Percentiles rank a stretch among this genome's conserved stretches.
phyloP scores from a whole-genome alignment of 2,113 vertebrate genomes.

The Ranitomeya variabilis region DNA sequence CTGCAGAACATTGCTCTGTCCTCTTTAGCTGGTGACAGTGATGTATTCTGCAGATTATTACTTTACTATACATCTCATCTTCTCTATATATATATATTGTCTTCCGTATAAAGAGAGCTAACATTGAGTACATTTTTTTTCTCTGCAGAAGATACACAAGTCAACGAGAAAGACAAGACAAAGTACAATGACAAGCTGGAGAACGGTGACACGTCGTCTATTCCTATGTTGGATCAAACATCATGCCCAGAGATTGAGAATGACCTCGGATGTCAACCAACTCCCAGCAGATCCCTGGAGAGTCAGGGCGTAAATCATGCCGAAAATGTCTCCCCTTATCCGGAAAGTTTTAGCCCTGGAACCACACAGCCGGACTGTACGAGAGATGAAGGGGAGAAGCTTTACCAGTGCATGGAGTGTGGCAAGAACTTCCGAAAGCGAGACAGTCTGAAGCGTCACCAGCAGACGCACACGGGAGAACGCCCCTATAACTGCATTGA shows the following conservation, averaged over 20 bases:
- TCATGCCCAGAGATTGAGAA: constrained; percentile 6
- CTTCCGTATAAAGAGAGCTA: not conserved
- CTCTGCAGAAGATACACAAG: constrained; percentile 24
- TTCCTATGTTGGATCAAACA: not conserved
- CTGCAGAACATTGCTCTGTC: not conserved
- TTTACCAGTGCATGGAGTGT: constrained; percentile 44
- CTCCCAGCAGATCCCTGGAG: not conserved
- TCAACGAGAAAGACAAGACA: constrained; percentile 40
- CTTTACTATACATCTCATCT: no score
- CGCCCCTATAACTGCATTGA: constrained; percentile 35
- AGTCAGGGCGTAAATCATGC: not conserved
- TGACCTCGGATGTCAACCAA: not conserved
- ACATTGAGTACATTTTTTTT: not conserved
- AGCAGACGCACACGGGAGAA: constrained; percentile 37
- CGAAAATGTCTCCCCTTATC: not conserved
- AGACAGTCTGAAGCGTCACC: constrained; percentile 52
- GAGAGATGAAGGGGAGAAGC: constrained; percentile 39
- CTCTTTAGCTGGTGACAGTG: not conserved
- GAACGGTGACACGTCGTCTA: not conserved
- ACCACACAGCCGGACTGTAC: not conserved
- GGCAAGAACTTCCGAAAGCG: constrained; percentile 57
- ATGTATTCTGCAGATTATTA: not conserved
- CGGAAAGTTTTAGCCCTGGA: not conserved
- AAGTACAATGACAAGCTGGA: constrained; percentile 45
- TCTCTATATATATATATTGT: not conserved